phyloP scores from a whole-genome alignment of 2,888 invertebrate genomes.

The Ophion obscuratus region DNA sequence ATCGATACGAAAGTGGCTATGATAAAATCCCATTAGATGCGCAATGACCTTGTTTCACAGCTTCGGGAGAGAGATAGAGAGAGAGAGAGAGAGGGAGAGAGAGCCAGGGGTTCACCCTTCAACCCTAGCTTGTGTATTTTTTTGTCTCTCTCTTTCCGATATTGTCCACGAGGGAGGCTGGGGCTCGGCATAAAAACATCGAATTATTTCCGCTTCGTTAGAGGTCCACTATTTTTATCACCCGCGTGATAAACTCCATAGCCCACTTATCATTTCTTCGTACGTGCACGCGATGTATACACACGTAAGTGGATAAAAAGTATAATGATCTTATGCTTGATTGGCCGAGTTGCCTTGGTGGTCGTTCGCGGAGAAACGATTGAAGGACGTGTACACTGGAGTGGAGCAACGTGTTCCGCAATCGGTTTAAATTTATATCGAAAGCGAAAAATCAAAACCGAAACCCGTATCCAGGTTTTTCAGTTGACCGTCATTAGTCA shows the following conservation, averaged over 20 bases:
- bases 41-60: slow-evolving; percentile 31
- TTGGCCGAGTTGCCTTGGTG: slow-evolving; percentile 34
- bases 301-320: background rate
- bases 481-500: background rate
- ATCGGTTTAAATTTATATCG: background rate
- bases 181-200: slow-evolving; percentile 43
- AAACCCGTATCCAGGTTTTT: background rate
- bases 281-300: background rate
- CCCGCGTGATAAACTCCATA: slow-evolving; percentile 16
- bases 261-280: background rate
- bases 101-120: slow-evolving; percentile 3
- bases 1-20: slow-evolving; percentile 17
- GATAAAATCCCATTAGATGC: slow-evolving; percentile 15
- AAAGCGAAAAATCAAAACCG: background rate
- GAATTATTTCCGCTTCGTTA: slow-evolving; percentile 48
- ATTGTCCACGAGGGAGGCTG: slow-evolving; percentile 20
- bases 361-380: slow-evolving; percentile 12
- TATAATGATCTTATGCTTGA: slow-evolving; percentile 36
- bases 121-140: slow-evolving; percentile 31
- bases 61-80: slow-evolving; percentile 1
- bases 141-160: slow-evolving; percentile 44
- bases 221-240: slow-evolving; percentile 54
- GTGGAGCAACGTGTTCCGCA: background rate
- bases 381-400: slow-evolving; percentile 27
- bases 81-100: slow-evolving; percentile 3